A percentile compares a stretch with the other conserved stretches of the same genome.
Evolutionary conservation across 1,140 invertebrate species (phyloP).

Genomic region (Plectrocnemia conspersa): DNA sequence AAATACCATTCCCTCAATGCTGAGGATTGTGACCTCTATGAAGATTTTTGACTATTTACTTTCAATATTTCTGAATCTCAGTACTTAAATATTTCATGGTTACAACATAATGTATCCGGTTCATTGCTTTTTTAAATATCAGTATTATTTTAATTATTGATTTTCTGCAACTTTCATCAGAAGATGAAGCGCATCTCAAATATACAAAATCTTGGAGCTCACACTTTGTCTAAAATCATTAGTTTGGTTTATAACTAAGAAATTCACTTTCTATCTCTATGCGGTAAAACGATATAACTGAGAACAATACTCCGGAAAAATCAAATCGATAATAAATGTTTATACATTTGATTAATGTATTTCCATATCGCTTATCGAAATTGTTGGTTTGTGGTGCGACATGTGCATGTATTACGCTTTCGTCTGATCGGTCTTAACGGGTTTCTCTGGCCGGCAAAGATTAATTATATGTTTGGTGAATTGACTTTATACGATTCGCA

Average conservation of each 20-base stretch:
- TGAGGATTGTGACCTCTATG: too few relatives aligned
- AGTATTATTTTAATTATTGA: not conserved
- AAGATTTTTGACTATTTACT: too few relatives aligned
- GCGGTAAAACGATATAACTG: too few relatives aligned
- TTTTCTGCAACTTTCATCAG: not conserved
- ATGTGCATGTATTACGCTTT: not conserved
- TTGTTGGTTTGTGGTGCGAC: not conserved
- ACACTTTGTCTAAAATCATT: too few relatives aligned
- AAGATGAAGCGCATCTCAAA: not conserved
- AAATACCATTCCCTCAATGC: too few relatives aligned
- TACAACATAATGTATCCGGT: too few relatives aligned
- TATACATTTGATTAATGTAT: not conserved
- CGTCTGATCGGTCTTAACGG: not conserved
- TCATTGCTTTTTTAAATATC: not conserved
- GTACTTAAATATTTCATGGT: too few relatives aligned
- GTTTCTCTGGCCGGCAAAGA: slow-evolving; percentile 2
- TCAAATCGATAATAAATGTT: not conserved
- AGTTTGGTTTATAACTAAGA: too few relatives aligned
- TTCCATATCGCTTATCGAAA: not conserved
- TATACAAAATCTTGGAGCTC: not conserved
- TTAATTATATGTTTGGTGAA: not conserved
- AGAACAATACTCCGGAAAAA: not conserved
- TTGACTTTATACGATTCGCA: not conserved
- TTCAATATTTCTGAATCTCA: too few relatives aligned
- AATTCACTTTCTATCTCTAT: too few relatives aligned